A percentile compares a stretch with the other conserved stretches of the same genome.
phyloP scores from a whole-genome alignment of 2,113 vertebrate species.

The Rhinichthys klamathensis region DNA sequence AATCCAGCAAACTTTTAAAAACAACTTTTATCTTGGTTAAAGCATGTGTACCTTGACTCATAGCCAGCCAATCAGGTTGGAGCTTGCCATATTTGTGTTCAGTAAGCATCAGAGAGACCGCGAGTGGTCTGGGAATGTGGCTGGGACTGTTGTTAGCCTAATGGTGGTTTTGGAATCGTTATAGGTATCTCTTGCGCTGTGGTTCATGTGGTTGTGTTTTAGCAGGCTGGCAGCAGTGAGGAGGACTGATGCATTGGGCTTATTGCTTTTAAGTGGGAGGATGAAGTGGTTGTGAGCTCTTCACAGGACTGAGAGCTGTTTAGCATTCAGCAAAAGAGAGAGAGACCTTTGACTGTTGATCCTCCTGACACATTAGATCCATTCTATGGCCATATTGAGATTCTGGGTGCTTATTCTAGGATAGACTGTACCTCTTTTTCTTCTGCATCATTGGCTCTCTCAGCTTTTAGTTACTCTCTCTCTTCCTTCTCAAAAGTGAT shows the following conservation, averaged over 20 bases:
- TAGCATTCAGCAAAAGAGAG: slow-evolving; percentile 40
- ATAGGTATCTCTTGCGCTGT: slow-evolving; percentile 7
- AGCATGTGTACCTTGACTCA: neutral
- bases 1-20: neutral
- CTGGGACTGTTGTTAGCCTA: slow-evolving; percentile 34
- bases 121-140: neutral
- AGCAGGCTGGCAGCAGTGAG: slow-evolving; percentile 27
- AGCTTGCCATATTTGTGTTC: slow-evolving; percentile 19
- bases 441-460: slow-evolving; percentile 18
- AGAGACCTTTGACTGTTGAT: slow-evolving; percentile 30
- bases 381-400: slow-evolving; percentile 35
- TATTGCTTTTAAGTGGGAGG: slow-evolving; percentile 50
- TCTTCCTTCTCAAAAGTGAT: slow-evolving; percentile 5
- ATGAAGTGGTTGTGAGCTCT: slow-evolving; percentile 45
- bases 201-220: slow-evolving; percentile 15
- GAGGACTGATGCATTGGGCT: slow-evolving; percentile 50
- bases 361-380: slow-evolving; percentile 32
- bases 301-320: slow-evolving; percentile 46
- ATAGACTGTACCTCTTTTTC: slow-evolving; percentile 41
- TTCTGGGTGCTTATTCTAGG: slow-evolving; percentile 29
- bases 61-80: neutral
- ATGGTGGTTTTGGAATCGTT: slow-evolving; percentile 21
- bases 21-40: neutral
- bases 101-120: neutral
- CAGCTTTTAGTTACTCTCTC: neutral